Percentiles rank a stretch among this genome's conserved stretches.
Conservation (phyloP, 2,888 invertebrate genomes). For the Craniophora ligustri region DNA sequence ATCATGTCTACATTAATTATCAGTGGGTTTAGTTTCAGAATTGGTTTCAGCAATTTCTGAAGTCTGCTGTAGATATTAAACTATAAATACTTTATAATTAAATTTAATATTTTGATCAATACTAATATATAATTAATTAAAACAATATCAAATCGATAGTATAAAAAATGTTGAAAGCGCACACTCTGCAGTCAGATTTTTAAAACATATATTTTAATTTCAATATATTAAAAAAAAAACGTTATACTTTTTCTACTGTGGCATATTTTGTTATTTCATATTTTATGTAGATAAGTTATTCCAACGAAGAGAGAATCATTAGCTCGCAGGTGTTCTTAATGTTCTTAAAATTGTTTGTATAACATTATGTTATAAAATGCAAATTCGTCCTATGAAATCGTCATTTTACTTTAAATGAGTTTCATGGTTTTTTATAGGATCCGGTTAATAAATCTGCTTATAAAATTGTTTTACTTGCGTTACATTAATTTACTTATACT, state of each 20-base stretch:
- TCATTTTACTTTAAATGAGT: background rate
- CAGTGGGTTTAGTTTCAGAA: slow-evolving; percentile 1
- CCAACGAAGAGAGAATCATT: slow-evolving; percentile 50
- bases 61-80: background rate
- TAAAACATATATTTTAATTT: no score
- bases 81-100: no score
- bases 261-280: slow-evolving; percentile 31
- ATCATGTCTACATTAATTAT: slow-evolving; percentile 35
- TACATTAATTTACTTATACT: no score
- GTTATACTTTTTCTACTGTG: slow-evolving; percentile 4
- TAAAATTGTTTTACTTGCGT: no score
- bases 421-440: no score
- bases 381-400: slow-evolving; percentile 2
- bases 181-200: no score
- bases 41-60: background rate
- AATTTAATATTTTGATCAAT: no score
- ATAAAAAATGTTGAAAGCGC: no score
- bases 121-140: no score
- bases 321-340: slow-evolving; percentile 63
- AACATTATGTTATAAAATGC: slow-evolving; percentile 25
- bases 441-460: no score
- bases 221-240: no score
- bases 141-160: no score
- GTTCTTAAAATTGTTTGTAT: slow-evolving; percentile 50
- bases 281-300: slow-evolving; percentile 56